Evolutionary conservation across 2,797 vertebrate genomes (phyloP).

Genomic region (Chelon labrosus): DNA sequence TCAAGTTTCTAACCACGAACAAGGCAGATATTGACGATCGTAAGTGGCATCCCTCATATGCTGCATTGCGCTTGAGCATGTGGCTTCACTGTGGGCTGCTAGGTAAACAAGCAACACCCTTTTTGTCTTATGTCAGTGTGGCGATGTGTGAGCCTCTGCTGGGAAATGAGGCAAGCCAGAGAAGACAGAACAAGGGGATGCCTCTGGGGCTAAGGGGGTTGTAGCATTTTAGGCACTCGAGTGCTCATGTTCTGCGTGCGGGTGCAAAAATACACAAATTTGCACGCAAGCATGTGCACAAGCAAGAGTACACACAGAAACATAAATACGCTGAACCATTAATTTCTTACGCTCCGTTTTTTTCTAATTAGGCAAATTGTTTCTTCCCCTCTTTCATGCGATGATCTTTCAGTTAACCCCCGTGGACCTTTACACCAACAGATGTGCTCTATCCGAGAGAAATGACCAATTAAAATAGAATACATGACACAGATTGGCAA

Average conservation of each 20-base stretch:
- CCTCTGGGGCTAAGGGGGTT: constrained; percentile 49
- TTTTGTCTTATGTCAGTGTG: constrained; percentile 54
- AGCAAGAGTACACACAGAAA: not conserved
- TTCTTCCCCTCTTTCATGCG: constrained; percentile 22
- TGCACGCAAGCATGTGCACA: constrained; percentile 18
- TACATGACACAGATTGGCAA: constrained; percentile 34
- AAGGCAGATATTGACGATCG: constrained; percentile 67
- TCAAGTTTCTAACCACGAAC: constrained; percentile 62
- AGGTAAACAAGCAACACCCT: constrained; percentile 59
- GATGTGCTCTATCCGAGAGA: constrained; percentile 59
- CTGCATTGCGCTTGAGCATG: constrained; percentile 48
- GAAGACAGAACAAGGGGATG: constrained; percentile 73
- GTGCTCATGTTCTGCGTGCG: constrained; percentile 27
- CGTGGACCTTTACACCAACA: constrained; percentile 38
- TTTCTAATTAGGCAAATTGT: constrained; percentile 51
- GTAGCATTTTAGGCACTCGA: constrained; percentile 46
- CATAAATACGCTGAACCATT: constrained; percentile 45
- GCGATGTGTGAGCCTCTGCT: constrained; percentile 60
- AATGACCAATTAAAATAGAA: constrained; percentile 74
- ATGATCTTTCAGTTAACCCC: constrained; percentile 48
- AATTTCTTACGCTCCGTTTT: constrained; percentile 12
- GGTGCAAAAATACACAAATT: constrained; percentile 32
- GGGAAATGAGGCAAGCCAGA: constrained; percentile 58
- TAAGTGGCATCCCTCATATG: constrained; percentile 38
- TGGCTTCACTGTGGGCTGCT: constrained; percentile 46